Conservation (phyloP, 1,140 invertebrate species). For the Euura saliciscinereae region DNA sequence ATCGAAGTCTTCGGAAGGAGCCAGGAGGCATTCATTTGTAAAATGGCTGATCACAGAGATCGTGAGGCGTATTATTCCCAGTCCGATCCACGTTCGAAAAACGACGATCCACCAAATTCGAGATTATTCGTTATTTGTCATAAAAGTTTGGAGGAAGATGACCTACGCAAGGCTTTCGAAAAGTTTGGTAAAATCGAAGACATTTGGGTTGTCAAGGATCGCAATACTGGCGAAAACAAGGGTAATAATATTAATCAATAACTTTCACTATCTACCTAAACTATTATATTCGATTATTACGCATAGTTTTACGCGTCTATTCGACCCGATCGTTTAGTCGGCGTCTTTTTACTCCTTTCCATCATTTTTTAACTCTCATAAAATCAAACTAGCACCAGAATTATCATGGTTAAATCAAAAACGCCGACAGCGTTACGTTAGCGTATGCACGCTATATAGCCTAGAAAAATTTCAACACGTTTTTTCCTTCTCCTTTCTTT, state of each 20-base stretch:
- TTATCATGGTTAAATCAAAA: no score
- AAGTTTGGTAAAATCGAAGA: slow-evolving; percentile 87
- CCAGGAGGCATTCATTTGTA: slow-evolving; percentile 35
- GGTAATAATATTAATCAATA: slow-evolving; percentile 62
- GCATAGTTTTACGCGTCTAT: no score
- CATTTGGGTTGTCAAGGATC: slow-evolving; percentile 87
- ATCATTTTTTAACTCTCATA: no score
- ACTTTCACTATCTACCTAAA: slow-evolving; percentile 16
- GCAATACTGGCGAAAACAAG: slow-evolving; percentile 84
- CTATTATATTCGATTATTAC: no score
- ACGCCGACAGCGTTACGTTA: no score
- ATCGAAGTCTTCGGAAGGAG: background rate
- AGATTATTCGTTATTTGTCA: slow-evolving; percentile 87
- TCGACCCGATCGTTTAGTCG: no score
- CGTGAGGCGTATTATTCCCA: slow-evolving; percentile 53
- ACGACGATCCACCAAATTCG: slow-evolving; percentile 82
- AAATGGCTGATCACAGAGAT: slow-evolving; percentile 58
- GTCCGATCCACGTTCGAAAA: slow-evolving; percentile 57
- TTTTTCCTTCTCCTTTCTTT: no score
- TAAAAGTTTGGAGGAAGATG: slow-evolving; percentile 80
- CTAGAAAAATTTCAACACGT: no score
- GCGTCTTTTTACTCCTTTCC: no score
- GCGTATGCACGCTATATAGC: no score
- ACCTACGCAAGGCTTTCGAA: slow-evolving; percentile 78
- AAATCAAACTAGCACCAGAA: no score